These are phyloP conservation scores for Chanos chanos DNA, from an alignment of 2,797 vertebrate species.

Conservation along the genomic window DNA sequence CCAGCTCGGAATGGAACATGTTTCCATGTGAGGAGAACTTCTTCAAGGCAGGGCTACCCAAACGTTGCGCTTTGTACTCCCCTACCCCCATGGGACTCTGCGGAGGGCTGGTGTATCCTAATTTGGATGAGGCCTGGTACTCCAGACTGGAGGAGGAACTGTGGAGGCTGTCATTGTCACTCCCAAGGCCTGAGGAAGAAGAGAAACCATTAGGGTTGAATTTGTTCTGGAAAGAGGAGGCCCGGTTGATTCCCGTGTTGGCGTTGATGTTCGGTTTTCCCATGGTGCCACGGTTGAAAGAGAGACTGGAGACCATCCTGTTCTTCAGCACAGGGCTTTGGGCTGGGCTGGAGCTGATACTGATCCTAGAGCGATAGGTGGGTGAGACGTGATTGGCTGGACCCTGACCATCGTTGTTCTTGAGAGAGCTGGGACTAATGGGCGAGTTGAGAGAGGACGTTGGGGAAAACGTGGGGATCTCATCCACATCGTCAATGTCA, in stretches of 20 bases:
- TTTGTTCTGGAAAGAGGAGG: constrained; percentile 76
- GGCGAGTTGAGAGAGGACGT: constrained; percentile 58
- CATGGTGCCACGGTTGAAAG: constrained; percentile 72
- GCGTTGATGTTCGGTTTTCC: constrained; percentile 56
- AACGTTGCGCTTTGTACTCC: constrained; percentile 50
- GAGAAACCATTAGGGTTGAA: constrained; percentile 67
- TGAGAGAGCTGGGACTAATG: constrained; percentile 56
- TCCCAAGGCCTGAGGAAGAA: constrained; percentile 66
- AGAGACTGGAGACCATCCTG: constrained; percentile 64
- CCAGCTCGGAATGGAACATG: constrained; percentile 66
- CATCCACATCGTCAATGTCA: constrained; percentile 78
- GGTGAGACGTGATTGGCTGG: constrained; percentile 41
- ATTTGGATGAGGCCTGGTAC: constrained; percentile 60
- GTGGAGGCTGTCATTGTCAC: constrained; percentile 81
- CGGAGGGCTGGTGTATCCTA: constrained; percentile 49
- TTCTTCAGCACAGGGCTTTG: constrained; percentile 64
- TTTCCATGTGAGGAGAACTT: constrained; percentile 75
- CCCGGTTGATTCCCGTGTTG: constrained; percentile 55
- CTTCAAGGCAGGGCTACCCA: constrained; percentile 58
- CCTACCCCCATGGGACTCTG: constrained; percentile 44
- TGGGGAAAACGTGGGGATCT: constrained; percentile 61
- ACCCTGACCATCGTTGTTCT: constrained; percentile 52
- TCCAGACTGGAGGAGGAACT: constrained; percentile 85
- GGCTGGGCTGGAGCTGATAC: constrained; percentile 51
- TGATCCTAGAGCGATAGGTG: constrained; percentile 53